Evolutionary conservation across 2,888 invertebrate genomes (phyloP).

Genomic region (Monoplex corrugatus): DNA sequence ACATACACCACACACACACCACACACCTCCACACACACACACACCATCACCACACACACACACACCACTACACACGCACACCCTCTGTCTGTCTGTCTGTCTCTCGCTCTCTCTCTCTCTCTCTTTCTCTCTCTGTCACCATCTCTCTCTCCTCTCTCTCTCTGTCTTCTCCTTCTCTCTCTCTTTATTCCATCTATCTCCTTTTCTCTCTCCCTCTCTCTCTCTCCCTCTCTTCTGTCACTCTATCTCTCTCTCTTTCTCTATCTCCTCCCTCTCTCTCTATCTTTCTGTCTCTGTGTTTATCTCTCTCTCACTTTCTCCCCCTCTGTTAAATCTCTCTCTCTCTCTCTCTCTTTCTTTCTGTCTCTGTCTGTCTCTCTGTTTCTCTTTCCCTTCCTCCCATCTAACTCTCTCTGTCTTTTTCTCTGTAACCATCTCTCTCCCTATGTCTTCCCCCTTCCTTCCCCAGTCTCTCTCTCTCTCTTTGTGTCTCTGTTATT

Average conservation of each 20-base stretch:
- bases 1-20: no score
- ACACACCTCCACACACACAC: no score
- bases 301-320: background rate
- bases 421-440: no score
- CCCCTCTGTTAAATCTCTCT: background rate
- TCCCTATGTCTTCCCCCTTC: background rate
- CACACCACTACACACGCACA: no score
- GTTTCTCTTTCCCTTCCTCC: background rate
- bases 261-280: background rate
- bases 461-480: background rate
- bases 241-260: background rate
- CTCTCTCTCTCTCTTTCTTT: background rate
- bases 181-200: no score
- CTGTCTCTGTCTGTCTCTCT: background rate
- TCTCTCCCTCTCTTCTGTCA: background rate
- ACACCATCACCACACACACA: no score
- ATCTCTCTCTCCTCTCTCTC: constrained; percentile 14
- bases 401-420: background rate
- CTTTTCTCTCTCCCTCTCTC: no score
- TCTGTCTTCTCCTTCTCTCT: no score
- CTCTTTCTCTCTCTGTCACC: background rate
- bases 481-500: background rate
- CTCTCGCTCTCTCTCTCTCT: background rate
- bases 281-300: background rate
- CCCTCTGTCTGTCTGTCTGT: no score